Base-by-base conservation (phyloP, 1,140 invertebrate genomes). In the Drosophila ambigua region DNA sequence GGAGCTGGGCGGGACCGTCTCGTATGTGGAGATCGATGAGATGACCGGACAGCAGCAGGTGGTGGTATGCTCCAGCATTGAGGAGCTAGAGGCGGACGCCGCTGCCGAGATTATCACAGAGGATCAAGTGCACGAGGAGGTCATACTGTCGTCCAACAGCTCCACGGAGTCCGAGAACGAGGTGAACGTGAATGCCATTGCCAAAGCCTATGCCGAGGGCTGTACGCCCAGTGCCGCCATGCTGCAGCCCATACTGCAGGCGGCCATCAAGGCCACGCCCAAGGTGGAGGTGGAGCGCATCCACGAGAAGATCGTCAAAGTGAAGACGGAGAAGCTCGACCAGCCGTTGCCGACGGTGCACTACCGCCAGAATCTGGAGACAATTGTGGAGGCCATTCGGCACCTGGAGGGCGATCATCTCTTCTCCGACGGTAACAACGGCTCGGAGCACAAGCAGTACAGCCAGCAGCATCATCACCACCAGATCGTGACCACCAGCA, bases 341-440 rank as follows among this genome's bases (percentile, higher is more conserved):
- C 80, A 89, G 63, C 77, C 74, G 0, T 44, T 60, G 16, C 50
- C 53, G 7, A 45, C 67, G 23, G 82, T 81, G 23, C 72, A 76
- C 23, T 97, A 97, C 49, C 94, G 97, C 43, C 97, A 98, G 88
- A 99, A 99, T 92, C 93, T 99, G 64, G 98, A 99, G 91, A 99
- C 98, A 2, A 99, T 99, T 67, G 98, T 99, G 7, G 98, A 99
- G 91, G 98, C 98, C 24, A 99, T 99, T 77, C 94, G 98, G 41
- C 98, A 92, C n/a, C 93, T 99, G 60, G 98, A 99, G 92, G 98
- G 98, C 6, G 97, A 98, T 91, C 96, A 98, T 91, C 92, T 98
- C 76, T 98, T 98, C 91, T 94, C 94, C 69, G 96, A 97, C 78
- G 95, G 96, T 79, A 71, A 45, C 35, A 53, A 53, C 26, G 52